Conservation (phyloP, 2,888 invertebrate genomes). For the Nycteola revayana region DNA sequence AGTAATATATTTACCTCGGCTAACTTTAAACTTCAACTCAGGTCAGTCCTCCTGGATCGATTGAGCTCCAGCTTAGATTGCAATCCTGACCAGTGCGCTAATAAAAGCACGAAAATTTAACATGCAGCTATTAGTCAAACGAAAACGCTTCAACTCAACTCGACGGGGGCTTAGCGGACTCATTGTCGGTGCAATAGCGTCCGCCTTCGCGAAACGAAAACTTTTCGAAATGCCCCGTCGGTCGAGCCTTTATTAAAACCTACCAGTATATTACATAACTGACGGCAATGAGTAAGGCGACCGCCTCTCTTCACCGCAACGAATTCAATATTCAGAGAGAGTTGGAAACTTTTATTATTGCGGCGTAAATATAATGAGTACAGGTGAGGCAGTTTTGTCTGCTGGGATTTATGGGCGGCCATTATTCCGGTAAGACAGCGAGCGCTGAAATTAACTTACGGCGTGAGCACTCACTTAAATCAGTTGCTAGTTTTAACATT, state of each 20-base stretch:
- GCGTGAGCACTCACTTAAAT: conserved; percentile 49
- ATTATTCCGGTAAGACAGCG: conserved; percentile 59
- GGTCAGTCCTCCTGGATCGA: too few species aligned
- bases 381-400: conserved; percentile 76
- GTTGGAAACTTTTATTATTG: conserved; percentile 80
- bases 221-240: conserved; percentile 71
- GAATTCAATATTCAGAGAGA: conserved; percentile 78
- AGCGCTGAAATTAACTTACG: conserved; percentile 57
- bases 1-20: too few species aligned
- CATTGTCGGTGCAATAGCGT: conserved; percentile 66
- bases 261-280: conserved; percentile 73
- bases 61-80: too few species aligned
- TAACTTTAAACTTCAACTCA: too few species aligned
- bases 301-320: conserved; percentile 66
- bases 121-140: conserved; percentile 50
- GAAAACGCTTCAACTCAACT: conserved; percentile 51
- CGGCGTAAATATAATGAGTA: conserved; percentile 80
- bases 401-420: conserved; percentile 65
- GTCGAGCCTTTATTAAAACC: conserved; percentile 77
- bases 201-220: conserved; percentile 76
- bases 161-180: conserved; percentile 55
- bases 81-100: too few species aligned
- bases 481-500: conserved; percentile 55
- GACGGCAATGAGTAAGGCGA: conserved; percentile 78
- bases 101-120: conserved; percentile 40